Conservation (phyloP, 2,113 vertebrate genomes). For the Grallaria varia region DNA sequence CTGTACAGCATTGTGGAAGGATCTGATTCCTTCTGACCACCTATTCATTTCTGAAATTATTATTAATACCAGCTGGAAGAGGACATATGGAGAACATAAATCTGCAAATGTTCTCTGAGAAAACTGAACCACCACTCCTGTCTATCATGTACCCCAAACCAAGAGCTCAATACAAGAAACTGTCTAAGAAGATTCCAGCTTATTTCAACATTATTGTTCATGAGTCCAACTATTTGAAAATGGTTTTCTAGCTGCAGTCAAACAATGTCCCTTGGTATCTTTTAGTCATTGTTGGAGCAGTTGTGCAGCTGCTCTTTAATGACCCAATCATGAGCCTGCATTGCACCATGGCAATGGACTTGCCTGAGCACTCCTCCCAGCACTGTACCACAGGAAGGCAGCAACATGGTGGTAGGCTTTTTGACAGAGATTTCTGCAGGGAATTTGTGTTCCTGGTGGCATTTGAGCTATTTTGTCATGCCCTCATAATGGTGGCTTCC, state of each 20-base stretch:
- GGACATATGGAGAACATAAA: not conserved
- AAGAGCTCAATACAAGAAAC: not conserved
- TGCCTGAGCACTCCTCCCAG: fast-evolving
- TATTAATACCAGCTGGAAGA: not conserved
- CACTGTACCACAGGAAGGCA: not conserved
- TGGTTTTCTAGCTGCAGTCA: not conserved
- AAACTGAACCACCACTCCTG: not conserved
- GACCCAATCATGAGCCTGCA: not conserved
- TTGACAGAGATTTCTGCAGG: not conserved
- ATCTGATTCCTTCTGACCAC: not conserved
- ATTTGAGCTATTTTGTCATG: not conserved
- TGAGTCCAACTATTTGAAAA: not conserved
- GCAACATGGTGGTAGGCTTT: not conserved
- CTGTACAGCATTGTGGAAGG: not conserved
- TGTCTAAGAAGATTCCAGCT: not conserved
- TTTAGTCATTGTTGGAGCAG: not conserved
- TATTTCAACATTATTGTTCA: not conserved
- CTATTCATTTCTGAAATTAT: not conserved
- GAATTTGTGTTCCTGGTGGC: not conserved
- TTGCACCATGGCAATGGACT: fast-evolving
- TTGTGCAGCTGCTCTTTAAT: not conserved
- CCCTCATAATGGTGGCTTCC: not conserved
- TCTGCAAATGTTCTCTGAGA: not conserved
- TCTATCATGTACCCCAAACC: fast-evolving
- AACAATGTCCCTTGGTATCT: not conserved